Evolutionary conservation across 2,888 invertebrate species (phyloP).

Genomic region (Stenolophus ochropezus): DNA sequence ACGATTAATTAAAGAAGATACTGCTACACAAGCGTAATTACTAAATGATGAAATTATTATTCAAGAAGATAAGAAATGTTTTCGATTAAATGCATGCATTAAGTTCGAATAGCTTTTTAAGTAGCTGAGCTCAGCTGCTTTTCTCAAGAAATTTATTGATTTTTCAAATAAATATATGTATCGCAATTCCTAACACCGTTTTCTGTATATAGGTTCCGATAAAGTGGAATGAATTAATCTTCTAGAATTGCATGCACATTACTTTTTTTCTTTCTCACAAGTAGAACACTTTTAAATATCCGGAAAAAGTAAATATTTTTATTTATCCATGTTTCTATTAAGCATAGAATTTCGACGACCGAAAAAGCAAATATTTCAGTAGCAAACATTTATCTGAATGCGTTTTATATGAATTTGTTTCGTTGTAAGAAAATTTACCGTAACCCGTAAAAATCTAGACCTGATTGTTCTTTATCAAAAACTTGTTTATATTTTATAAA

Average conservation of each 20-base stretch:
- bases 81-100: conserved; percentile 24
- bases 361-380: not conserved
- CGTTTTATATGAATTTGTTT: not conserved
- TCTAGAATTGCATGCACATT: not conserved
- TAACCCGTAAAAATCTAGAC: not conserved
- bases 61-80: conserved; percentile 7
- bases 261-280: not conserved
- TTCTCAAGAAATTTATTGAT: conserved; percentile 11
- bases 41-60: conserved; percentile 36
- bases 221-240: conserved; percentile 27
- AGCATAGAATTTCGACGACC: not conserved
- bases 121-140: not conserved
- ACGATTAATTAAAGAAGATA: conserved; percentile 39
- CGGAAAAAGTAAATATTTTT: not conserved
- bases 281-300: not conserved
- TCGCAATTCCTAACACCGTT: not conserved
- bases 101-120: conserved; percentile 26
- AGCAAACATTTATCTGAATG: not conserved
- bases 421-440: not conserved
- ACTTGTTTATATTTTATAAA: too few relatives aligned
- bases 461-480: not conserved
- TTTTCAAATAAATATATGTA: conserved; percentile 38
- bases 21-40: conserved; percentile 9
- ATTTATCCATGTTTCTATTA: not conserved
- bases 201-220: conserved; percentile 12